These are phyloP conservation scores for Leptinotarsa peninsularis DNA, from an alignment of 2,888 invertebrate genomes.

Conservation along the genomic window DNA sequence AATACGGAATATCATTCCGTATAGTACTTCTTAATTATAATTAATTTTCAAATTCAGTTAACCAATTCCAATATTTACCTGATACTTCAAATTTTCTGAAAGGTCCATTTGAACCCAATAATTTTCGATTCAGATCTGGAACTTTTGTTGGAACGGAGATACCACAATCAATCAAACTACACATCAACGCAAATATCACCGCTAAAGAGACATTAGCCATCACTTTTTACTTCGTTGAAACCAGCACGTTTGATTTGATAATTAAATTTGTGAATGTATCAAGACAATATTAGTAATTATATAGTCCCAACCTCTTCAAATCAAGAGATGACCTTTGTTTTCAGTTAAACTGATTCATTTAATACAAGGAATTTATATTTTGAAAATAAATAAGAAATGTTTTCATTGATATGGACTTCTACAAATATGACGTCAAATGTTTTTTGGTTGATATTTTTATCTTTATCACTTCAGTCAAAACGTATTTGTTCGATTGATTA, in stretches of 20 bases:
- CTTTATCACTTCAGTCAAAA: background rate
- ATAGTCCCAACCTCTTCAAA: background rate
- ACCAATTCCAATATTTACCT: slow-evolving; percentile 33
- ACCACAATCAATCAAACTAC: background rate
- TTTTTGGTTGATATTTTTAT: background rate
- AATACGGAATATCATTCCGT: too few species aligned
- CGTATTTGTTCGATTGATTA: background rate
- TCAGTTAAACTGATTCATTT: background rate
- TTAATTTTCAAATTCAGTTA: too few species aligned
- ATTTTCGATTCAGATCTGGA: slow-evolving; percentile 40
- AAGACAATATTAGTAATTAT: background rate
- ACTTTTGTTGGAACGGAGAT: slow-evolving; percentile 22
- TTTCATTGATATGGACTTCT: slow-evolving; percentile 6
- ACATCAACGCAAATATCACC: background rate
- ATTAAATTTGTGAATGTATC: background rate
- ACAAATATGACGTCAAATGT: slow-evolving; percentile 1
- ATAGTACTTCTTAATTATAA: too few species aligned
- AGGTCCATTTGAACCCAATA: slow-evolving; percentile 45
- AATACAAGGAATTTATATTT: background rate
- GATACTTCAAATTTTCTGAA: slow-evolving; percentile 40
- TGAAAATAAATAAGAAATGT: slow-evolving; percentile 3
- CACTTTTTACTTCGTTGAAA: background rate
- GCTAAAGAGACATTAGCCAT: background rate
- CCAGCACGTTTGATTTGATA: background rate
- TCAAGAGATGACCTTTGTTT: slow-evolving; percentile 12